These are phyloP conservation scores for Pediacus dermestoides DNA, from an alignment of 2,888 invertebrate genomes.

Conservation along the genomic window DNA sequence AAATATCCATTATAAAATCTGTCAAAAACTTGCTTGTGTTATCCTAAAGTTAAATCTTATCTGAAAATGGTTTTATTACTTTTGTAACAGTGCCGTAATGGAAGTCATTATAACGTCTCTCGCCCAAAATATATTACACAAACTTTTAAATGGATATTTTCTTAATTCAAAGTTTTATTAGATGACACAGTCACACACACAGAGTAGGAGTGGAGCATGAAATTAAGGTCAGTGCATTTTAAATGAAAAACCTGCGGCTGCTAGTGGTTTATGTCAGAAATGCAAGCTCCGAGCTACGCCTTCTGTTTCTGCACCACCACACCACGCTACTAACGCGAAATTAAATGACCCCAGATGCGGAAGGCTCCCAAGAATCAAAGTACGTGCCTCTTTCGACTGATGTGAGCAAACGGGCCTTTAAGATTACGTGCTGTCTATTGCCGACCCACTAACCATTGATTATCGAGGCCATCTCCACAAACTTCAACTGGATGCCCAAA, in stretches of 20 bases:
- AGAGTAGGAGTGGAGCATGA: slow-evolving; percentile 19
- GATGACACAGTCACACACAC: slow-evolving; percentile 1
- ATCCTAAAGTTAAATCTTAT: slow-evolving; percentile 2
- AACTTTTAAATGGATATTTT: slow-evolving; percentile 23
- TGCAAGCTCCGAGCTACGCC: slow-evolving; percentile 3
- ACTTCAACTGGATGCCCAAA: slow-evolving; percentile 5
- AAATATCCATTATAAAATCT: too few species aligned
- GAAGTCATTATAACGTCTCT: slow-evolving; percentile 8
- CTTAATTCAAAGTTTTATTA: slow-evolving; percentile 28
- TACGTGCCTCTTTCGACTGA: slow-evolving; percentile 20
- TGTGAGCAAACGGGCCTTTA: slow-evolving; percentile 18
- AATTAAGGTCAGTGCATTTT: slow-evolving; percentile 33
- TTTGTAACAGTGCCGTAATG: slow-evolving; percentile 5
- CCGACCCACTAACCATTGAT: slow-evolving; percentile 22
- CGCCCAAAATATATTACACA: slow-evolving; percentile 20
- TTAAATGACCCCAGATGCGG: slow-evolving; percentile 32
- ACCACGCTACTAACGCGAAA: slow-evolving; percentile 26
- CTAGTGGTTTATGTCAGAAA: neutral
- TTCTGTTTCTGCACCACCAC: slow-evolving; percentile 9
- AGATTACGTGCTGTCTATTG: slow-evolving; percentile 23
- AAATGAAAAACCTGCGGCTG: slow-evolving; percentile 16
- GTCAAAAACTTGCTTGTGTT: too few species aligned
- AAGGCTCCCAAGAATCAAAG: slow-evolving; percentile 19
- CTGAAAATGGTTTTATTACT: slow-evolving; percentile 4
- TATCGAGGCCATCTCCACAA: slow-evolving; percentile 18